Base-by-base conservation (phyloP, 2,888 invertebrate species). In the Watsonalla binaria region DNA sequence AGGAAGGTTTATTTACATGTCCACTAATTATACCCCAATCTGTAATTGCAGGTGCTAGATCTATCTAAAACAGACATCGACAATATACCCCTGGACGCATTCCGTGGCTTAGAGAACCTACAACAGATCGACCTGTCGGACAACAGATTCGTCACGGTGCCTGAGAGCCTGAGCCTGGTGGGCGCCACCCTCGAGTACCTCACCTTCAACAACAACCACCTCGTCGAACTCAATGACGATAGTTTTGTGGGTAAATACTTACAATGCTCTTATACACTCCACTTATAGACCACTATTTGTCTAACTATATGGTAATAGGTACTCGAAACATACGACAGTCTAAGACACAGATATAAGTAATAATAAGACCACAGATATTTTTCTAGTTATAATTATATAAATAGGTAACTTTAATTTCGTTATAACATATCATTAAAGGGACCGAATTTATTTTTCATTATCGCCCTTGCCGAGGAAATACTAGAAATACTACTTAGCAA, bases 121-220 rank as follows among this genome's bases (percentile, higher is more conserved):
- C 88, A 86, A 49, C 87, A 91, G 53, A 79, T 95, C 42, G 92
- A 93, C 71, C 73, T 95, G 50, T 92, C 93, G 0, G 89, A 92
- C 47, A 95, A 95, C 76, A 80, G 86, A 50, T 89, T 95, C 52
- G 84, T 87, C 47, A 87, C 84, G 6, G 92, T 94, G 14, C 94
- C 95, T 0, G 84, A 89, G 51, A 90, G 91, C 63, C 72, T 94
- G 47, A 87, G 82, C 50, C 69, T 90, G 52, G 76, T 94, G 35
- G 92, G 92, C n/a, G 77, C 76, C 50, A 90, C 92, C 6, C 78
- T 95, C 56, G 83, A 92, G 68, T 90, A 87, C 54, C 83, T 95
- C 14, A 92, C 92, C 45, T 83, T 95, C 65, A 93, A 93, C 60
- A 86, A 91, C 56, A 95, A 95, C 77, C 90, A 91, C 0, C 90